These are phyloP conservation scores for Protodeltote pygarga DNA, from an alignment of 2,888 invertebrate species.

Conservation along the genomic window DNA sequence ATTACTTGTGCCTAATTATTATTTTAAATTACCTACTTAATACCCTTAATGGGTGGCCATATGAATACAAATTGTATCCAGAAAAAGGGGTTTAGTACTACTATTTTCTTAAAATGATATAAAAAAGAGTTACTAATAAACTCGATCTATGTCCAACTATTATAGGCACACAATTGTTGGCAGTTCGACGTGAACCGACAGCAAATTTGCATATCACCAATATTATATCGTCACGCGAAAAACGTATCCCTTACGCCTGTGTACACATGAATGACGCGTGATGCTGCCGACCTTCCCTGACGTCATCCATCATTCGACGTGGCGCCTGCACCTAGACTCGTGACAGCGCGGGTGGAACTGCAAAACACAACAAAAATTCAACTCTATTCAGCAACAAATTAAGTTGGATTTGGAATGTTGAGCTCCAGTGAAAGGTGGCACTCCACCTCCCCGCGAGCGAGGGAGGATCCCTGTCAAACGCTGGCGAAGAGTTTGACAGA, in stretches of 20 bases:
- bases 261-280: constrained; percentile 87
- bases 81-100: no score
- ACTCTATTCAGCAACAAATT: constrained; percentile 44
- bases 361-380: constrained; percentile 36
- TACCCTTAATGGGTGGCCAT: no score
- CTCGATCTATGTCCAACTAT: constrained; percentile 40
- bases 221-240: constrained; percentile 87
- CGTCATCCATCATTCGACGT: constrained; percentile 86
- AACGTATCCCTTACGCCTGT: constrained; percentile 87
- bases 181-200: constrained; percentile 72
- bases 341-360: constrained; percentile 73
- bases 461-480: constrained; percentile 87
- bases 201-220: constrained; percentile 86
- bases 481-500: constrained; percentile 87
- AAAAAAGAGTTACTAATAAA: constrained; percentile 48
- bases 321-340: constrained; percentile 86
- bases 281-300: constrained; percentile 86
- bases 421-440: constrained; percentile 68
- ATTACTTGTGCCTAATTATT: no score
- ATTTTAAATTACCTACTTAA: no score
- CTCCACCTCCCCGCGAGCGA: constrained; percentile 79
- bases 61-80: no score
- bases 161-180: constrained; percentile 50
- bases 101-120: no score
- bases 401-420: constrained; percentile 44